These are phyloP conservation scores for Pelobates cultripes DNA, from an alignment of 2,797 vertebrate genomes.

Conservation along the genomic window DNA sequence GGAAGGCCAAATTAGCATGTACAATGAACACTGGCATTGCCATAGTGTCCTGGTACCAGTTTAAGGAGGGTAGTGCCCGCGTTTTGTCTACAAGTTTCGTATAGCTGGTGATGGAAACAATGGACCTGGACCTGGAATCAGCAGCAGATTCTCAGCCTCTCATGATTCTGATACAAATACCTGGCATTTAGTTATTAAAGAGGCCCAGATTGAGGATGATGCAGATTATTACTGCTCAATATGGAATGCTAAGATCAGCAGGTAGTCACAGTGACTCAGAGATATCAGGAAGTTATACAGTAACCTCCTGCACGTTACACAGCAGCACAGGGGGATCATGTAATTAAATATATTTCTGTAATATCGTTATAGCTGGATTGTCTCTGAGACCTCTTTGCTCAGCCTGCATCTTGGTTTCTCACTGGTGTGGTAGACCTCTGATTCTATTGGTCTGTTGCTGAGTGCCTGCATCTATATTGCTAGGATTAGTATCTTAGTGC, in stretches of 20 bases:
- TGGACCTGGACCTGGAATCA: background rate
- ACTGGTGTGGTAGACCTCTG: too few species aligned
- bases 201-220: background rate
- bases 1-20: background rate
- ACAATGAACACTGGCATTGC: background rate
- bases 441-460: too few species aligned
- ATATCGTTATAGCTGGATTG: too few species aligned
- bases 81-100: background rate
- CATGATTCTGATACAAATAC: background rate
- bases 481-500: too few species aligned
- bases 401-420: too few species aligned
- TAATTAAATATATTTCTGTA: too few species aligned
- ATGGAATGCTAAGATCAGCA: background rate
- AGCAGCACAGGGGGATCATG: too few species aligned
- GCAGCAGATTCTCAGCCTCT: background rate
- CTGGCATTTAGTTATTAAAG: background rate
- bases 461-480: too few species aligned
- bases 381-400: too few species aligned
- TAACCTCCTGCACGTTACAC: background rate
- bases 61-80: background rate
- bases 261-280: background rate
- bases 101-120: background rate
- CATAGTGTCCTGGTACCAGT: background rate
- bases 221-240: conserved; percentile 21
- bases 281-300: background rate